Base-by-base conservation (phyloP, 2,113 vertebrate genomes). In the Microcebus lehilahytsara region DNA sequence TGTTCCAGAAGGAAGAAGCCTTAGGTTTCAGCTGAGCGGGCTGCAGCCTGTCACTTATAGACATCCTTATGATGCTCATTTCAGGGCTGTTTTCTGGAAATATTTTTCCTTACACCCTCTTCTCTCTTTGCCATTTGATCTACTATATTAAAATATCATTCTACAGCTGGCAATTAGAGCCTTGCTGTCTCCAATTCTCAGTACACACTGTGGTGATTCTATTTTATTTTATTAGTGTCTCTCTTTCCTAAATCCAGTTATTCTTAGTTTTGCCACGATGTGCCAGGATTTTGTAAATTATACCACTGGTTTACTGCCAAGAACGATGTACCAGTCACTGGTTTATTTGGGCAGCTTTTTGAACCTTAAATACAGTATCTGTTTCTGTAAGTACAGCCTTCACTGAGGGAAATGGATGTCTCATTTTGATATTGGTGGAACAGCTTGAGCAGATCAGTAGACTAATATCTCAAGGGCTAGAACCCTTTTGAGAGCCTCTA, bases 301-400 rank as follows among this genome's bases (percentile, higher is more conserved):
- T 91, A 97, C 94, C 46, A 78, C 40, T 56, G 71, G 69, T 95
- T 97, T 93, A 56, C 93, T 97, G 88, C 95, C 97, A 96, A 93
- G 91, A 85, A 81, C 32, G 22, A 77, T 93, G 87, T 87, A 62
- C 91, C 23, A 66, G 51, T 94, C 69, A 23, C 56, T 92, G 75
- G 62, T 97, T 91, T 95, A 96, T 93, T 97, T 96, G 91, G 69
- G 85, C 51, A 93, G 83, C 66, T 85, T 89, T 87, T 95, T 78
- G 46, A 97, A 91, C 78, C 56, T 69, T 98, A 97, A 98, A 80
- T 96, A 95, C 51, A 84, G 78, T 91, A 88, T 96, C 88, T 96
- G 62, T 96, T 98, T 97, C 86, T 94, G 32, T 96, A 97, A 97
- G 85, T 91, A 86, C 81, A 94, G 71, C 66, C 91, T 97, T 94